phyloP scores from a whole-genome alignment of 2,113 vertebrate species.

The Circaetus cinerascens region DNA sequence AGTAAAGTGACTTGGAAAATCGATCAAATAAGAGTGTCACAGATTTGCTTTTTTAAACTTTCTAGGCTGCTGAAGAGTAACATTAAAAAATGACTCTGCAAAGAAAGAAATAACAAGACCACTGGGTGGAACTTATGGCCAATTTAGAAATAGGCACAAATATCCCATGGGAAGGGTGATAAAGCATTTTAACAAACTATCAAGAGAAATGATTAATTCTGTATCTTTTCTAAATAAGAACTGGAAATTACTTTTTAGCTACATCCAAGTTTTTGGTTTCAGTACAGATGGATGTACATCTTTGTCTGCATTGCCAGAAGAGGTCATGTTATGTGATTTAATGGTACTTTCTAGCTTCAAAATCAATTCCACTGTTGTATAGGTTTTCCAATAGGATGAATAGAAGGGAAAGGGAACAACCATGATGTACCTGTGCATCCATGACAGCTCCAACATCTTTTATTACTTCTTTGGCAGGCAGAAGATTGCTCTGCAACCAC shows the following conservation, averaged over 20 bases:
- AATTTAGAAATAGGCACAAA: not conserved
- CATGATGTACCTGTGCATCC: not conserved
- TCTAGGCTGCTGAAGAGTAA: not conserved
- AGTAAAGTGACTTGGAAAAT: not conserved
- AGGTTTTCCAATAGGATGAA: not conserved
- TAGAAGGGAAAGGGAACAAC: not conserved
- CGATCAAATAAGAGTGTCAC: not conserved
- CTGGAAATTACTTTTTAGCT: not conserved
- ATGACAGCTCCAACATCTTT: not conserved
- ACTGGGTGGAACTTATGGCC: not conserved
- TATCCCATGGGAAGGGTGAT: not conserved
- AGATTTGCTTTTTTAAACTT: not conserved
- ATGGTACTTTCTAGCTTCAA: not conserved
- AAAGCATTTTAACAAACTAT: not conserved
- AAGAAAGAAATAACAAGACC: not conserved
- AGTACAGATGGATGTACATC: not conserved
- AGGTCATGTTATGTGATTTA: not conserved
- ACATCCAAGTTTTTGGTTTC: not conserved
- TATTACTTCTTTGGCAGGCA: not conserved
- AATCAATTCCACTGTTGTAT: not conserved
- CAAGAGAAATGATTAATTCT: not conserved
- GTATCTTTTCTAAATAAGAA: not conserved
- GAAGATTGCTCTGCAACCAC: not conserved
- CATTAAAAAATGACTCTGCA: not conserved
- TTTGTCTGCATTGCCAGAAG: not conserved